Evolutionary conservation across 2,113 vertebrate genomes (phyloP).

Genomic region (Peromyscus polionotus): DNA sequence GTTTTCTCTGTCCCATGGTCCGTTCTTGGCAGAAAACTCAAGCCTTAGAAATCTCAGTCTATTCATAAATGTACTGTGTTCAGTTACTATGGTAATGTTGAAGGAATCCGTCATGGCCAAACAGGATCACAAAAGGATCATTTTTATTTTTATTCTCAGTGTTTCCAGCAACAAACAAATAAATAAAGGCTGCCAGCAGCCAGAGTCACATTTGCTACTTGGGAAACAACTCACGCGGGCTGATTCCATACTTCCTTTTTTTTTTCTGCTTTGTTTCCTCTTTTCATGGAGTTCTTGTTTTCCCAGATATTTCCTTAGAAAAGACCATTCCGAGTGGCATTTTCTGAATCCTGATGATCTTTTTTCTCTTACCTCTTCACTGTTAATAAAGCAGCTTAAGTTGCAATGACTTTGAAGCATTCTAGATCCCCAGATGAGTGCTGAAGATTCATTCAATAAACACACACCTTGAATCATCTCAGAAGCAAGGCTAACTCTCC

Average conservation of each 20-base stretch:
- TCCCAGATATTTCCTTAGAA: conserved; percentile 60
- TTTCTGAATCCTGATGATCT: conserved; percentile 6
- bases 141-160: conserved; percentile 82
- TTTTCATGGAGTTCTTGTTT: conserved; percentile 53
- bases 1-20: conserved; percentile 67
- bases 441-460: conserved; percentile 45
- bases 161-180: conserved; percentile 80
- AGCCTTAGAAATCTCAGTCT: conserved; percentile 82
- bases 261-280: conserved; percentile 42
- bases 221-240: conserved; percentile 19
- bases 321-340: conserved; percentile 10
- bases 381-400: not conserved
- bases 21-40: conserved; percentile 81
- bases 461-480: not conserved
- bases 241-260: conserved; percentile 31
- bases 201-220: conserved; percentile 65
- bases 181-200: conserved; percentile 72
- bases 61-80: conserved; percentile 79
- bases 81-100: conserved; percentile 84
- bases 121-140: conserved; percentile 84
- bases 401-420: conserved; percentile 2
- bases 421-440: not conserved
- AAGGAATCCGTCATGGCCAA: conserved; percentile 82
- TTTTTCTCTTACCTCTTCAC: not conserved
- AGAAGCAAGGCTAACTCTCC: not conserved